phyloP scores from a whole-genome alignment of 2,797 vertebrate species.

The Cheirogaleus major region DNA sequence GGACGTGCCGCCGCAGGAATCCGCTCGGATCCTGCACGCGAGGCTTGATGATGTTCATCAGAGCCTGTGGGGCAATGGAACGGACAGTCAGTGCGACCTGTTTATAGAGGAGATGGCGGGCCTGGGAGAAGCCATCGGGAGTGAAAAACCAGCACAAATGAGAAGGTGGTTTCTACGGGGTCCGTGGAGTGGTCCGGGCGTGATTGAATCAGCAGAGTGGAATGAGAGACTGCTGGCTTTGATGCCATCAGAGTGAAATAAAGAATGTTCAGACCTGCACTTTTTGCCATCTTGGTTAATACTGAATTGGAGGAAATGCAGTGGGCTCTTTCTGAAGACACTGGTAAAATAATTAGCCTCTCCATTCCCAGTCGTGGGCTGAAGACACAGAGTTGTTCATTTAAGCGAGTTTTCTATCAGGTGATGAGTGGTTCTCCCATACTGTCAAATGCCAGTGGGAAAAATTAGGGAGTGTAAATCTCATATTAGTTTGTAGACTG shows the following conservation, averaged over 20 bases:
- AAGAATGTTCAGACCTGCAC: too few relatives aligned
- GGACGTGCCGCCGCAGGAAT: slow-evolving; percentile 91
- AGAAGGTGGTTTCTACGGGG: not conserved
- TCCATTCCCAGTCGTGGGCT: accelerated
- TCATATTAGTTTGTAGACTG: too few relatives aligned
- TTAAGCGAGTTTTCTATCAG: too few relatives aligned
- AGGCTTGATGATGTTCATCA: slow-evolving; percentile 89
- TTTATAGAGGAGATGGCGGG: accelerated
- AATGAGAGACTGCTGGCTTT: too few relatives aligned
- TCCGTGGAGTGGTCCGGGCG: accelerated
- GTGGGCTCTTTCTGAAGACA: not conserved
- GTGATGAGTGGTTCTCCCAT: not conserved
- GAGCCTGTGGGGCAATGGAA: slow-evolving; percentile 71
- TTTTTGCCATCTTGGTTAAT: too few relatives aligned
- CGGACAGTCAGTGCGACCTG: not conserved
- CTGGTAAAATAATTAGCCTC: not conserved
- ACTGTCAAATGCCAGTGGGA: not conserved
- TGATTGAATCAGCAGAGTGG: too few relatives aligned
- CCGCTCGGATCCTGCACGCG: slow-evolving; percentile 72
- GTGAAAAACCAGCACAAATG: accelerated
- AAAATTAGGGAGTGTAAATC: not conserved
- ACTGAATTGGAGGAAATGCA: not conserved
- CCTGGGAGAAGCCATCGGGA: too few relatives aligned
- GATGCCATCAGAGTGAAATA: accelerated
- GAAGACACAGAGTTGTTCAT: accelerated